Evolutionary conservation across 2,888 invertebrate species (phyloP).

Genomic region (Cepaea hortensis): DNA sequence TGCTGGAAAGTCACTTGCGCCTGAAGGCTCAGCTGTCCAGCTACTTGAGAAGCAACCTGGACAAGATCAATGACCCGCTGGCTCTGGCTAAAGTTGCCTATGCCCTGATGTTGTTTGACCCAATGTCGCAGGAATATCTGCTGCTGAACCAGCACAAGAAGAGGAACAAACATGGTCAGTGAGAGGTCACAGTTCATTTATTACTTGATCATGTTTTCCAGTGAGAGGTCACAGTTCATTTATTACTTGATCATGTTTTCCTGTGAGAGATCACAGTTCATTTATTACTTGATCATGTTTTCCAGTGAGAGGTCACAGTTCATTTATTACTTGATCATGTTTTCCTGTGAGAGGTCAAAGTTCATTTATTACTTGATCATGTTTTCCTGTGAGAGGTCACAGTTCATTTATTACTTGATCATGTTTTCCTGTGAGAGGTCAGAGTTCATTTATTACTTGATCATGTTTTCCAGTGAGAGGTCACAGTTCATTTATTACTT

Average conservation of each 20-base stretch:
- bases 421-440: too few species aligned
- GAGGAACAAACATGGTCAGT: constrained; percentile 19
- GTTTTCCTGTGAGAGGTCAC: too few species aligned
- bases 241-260: neutral
- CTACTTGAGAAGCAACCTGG: constrained; percentile 16
- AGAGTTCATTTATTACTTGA: too few species aligned
- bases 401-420: too few species aligned
- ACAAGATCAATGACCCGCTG: constrained; percentile 44
- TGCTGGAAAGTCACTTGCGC: constrained; percentile 30
- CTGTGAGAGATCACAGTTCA: neutral
- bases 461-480: too few species aligned
- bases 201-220: neutral
- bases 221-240: neutral
- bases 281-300: neutral
- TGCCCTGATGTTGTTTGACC: constrained; percentile 42
- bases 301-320: neutral
- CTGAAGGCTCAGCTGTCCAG: constrained; percentile 2
- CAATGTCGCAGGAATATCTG: neutral
- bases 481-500: too few species aligned
- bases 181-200: neutral
- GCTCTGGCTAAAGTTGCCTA: constrained; percentile 52
- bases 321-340: too few species aligned
- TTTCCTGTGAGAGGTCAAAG: too few species aligned
- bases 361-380: too few species aligned
- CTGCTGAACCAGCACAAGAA: neutral